Conservation (phyloP, 2,797 vertebrate species). For the Sebastes trivittatus region DNA sequence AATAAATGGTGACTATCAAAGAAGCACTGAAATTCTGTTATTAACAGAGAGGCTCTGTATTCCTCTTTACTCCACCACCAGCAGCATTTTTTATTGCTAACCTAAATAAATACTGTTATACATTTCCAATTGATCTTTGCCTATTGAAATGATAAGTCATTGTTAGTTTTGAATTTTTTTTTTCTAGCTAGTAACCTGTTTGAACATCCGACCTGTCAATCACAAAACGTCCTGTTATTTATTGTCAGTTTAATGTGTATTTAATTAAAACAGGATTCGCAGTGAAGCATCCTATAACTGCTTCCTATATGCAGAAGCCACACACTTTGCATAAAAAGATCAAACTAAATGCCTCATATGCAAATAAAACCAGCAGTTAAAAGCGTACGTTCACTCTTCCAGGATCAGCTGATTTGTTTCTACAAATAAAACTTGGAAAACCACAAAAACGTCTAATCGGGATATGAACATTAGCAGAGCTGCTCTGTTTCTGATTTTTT, state of each 20-base stretch:
- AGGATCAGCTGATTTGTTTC: not conserved
- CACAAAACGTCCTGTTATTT: not conserved
- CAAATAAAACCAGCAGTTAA: not conserved
- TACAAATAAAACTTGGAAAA: not conserved
- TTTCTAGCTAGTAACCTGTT: not conserved
- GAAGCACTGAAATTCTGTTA: not conserved
- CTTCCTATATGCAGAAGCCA: not conserved
- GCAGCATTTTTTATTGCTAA: not conserved
- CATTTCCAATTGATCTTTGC: not conserved
- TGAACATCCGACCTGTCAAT: not conserved
- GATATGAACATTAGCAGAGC: not conserved
- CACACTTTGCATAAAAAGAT: not conserved
- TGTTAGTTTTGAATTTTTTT: not conserved
- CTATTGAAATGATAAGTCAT: not conserved
- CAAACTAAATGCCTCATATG: not conserved
- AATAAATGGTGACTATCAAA: not conserved
- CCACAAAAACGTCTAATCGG: not conserved
- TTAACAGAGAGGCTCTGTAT: not conserved
- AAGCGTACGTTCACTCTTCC: rapidly evolving
- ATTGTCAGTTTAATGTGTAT: not conserved
- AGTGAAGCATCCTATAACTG: not conserved
- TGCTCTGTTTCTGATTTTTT: not conserved
- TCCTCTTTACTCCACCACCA: not conserved
- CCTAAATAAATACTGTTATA: not conserved
- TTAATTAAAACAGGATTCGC: not conserved